A percentile compares a stretch with the other conserved stretches of the same genome.
Evolutionary conservation across 1,140 invertebrate genomes (phyloP).

Genomic region (Panulirus ornatus): DNA sequence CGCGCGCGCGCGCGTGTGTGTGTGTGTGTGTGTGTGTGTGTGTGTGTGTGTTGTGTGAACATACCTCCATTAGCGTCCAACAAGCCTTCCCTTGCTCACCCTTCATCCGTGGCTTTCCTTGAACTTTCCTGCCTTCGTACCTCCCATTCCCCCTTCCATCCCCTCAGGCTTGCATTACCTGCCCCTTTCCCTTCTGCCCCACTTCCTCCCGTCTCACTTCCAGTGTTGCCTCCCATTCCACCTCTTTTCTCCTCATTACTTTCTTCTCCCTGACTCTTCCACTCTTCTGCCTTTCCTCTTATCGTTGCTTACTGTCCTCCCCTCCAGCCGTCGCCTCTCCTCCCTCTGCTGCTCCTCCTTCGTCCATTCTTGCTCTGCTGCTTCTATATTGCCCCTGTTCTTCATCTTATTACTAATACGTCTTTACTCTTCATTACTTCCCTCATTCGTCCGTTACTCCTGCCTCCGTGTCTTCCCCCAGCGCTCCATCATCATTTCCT

Average conservation of each 20-base stretch:
- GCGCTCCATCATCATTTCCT: too few species aligned
- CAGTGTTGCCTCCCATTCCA: background rate
- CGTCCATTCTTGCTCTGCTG: background rate
- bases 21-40: too few species aligned
- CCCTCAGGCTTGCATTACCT: background rate
- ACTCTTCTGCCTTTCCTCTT: background rate
- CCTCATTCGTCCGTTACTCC: too few species aligned
- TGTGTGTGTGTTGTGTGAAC: too few species aligned
- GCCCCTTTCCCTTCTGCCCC: background rate
- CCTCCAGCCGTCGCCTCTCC: background rate
- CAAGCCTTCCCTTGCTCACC: too few species aligned
- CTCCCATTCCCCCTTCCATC: background rate
- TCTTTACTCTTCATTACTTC: too few species aligned
- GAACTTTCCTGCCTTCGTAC: background rate
- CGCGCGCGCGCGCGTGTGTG: too few species aligned
- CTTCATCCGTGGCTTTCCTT: too few species aligned
- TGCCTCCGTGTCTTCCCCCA: too few species aligned
- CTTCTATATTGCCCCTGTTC: too few species aligned
- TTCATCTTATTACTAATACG: too few species aligned
- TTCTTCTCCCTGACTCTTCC: background rate
- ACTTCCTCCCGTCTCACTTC: background rate
- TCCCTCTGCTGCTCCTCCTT: background rate
- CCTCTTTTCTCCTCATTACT: background rate
- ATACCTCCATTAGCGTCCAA: too few species aligned
- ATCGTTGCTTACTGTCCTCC: background rate